Conservation (phyloP, 2,113 vertebrate species). For the Steatornis caripensis region DNA sequence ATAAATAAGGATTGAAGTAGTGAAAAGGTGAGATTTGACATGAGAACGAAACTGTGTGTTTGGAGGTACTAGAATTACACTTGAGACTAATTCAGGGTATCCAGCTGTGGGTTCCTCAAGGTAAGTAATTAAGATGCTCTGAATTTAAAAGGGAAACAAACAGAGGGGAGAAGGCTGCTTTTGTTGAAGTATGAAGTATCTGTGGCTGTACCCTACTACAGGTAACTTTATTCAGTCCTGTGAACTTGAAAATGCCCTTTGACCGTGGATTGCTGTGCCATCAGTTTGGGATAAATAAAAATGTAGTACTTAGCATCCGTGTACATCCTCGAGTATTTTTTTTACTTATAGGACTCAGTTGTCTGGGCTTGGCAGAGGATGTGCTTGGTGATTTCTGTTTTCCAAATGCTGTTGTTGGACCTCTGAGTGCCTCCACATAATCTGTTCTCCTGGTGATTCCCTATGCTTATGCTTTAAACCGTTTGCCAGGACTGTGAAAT, state of each 20-base stretch:
- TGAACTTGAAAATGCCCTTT: neutral
- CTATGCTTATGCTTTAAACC: neutral
- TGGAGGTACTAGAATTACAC: neutral
- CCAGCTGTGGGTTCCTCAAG: neutral
- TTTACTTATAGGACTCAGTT: neutral
- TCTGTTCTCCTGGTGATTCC: neutral
- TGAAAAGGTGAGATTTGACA: neutral
- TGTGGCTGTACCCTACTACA: too few species aligned
- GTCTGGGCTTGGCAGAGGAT: neutral
- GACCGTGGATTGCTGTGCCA: neutral
- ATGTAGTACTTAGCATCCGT: neutral
- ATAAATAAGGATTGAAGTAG: neutral
- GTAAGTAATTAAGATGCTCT: neutral
- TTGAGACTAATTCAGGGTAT: neutral
- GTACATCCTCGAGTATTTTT: neutral
- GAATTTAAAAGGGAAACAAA: neutral
- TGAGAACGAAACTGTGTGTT: fast-evolving
- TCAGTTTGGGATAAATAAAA: neutral
- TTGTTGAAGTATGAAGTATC: neutral
- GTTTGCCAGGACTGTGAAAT: neutral
- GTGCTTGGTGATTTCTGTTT: neutral
- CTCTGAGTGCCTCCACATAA: neutral
- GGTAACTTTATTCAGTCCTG: neutral
- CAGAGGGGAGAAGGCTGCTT: neutral
- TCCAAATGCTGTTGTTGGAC: neutral